A percentile compares a stretch with the other conserved stretches of the same genome.
phyloP scores from a whole-genome alignment of 2,888 invertebrate species.

The Dicroscelio sp. region DNA sequence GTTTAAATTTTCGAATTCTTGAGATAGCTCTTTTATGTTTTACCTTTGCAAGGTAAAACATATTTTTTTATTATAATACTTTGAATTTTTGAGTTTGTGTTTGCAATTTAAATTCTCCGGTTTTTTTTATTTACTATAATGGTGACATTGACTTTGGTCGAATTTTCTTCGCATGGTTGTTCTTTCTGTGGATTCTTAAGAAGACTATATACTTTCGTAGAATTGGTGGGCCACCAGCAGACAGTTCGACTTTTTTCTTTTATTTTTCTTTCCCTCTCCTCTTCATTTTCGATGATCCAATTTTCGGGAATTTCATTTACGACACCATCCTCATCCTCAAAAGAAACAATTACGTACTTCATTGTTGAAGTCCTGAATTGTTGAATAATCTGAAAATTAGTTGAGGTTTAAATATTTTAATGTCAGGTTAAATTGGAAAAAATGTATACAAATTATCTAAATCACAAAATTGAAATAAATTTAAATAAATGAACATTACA shows the following conservation, averaged over 20 bases:
- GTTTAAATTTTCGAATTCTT: no score
- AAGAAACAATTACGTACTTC: background rate
- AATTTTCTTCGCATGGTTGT: background rate
- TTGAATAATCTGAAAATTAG: background rate
- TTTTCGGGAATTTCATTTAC: background rate
- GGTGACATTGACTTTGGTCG: background rate
- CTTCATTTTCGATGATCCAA: background rate
- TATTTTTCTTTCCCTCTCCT: background rate
- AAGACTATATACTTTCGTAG: background rate
- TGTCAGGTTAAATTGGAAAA: no score
- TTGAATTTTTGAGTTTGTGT: no score
- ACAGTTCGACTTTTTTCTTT: background rate
- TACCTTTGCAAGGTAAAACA: no score
- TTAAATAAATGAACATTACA: no score
- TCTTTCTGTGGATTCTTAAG: background rate
- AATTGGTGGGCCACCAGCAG: constrained; percentile 9
- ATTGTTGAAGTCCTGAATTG: no score
- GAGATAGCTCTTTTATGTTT: no score
- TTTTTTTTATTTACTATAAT: background rate
- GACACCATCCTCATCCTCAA: background rate
- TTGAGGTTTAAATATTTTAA: no score
- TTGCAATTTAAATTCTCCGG: no score
- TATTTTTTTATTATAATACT: no score
- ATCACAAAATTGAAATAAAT: no score
- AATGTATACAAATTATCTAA: no score